Evolutionary conservation across 2,113 vertebrate species (phyloP), one percentile per base, ranked within the genome.

Genomic region (Hiodon alosoides): DNA sequence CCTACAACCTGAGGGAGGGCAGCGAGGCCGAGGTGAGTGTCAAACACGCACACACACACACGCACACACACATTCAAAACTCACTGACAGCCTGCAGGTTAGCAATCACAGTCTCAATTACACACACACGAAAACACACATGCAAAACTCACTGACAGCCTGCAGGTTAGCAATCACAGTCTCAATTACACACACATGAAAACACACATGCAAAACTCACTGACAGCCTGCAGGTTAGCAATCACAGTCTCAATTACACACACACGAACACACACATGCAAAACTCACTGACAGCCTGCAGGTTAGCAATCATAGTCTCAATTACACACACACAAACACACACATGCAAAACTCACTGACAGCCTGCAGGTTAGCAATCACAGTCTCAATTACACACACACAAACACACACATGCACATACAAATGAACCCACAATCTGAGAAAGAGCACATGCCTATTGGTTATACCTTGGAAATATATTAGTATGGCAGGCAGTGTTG

Each of bases 1-100:
- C 96, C 78, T 98, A 97, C 92, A 98, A 98, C 87, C 86, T 98
- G 82, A 92, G 92, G 76, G 94, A 95, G 84, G 93, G 93, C 83
- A 92, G 92, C 61, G 89, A 93, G 76, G 81, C 86, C 69, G 87
- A 92, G 79, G 95, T 96, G 90, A 84, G 92, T 87, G 53, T 16
- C 13, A 16, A 13, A 61, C 2, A 52, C 69, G 17, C 7, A 54
- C 31, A 48, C 62, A 67, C 60, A 67, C 51, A 3, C 60, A 65
- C 10, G 7, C 69, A 67, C 8, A 13, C n/a, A n/a, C n/a, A n/a
- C n/a, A n/a, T n/a, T n/a, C n/a, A n/a, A n/a, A n/a, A n/a, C n/a
- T n/a, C n/a, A n/a, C n/a, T n/a, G n/a, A n/a, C n/a, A n/a, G n/a
- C n/a, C n/a, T n/a, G n/a, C n/a, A n/a, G n/a, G n/a, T n/a, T n/a